Evolutionary conservation across 2,888 invertebrate genomes (phyloP).

Genomic region (Desoria tigrina): DNA sequence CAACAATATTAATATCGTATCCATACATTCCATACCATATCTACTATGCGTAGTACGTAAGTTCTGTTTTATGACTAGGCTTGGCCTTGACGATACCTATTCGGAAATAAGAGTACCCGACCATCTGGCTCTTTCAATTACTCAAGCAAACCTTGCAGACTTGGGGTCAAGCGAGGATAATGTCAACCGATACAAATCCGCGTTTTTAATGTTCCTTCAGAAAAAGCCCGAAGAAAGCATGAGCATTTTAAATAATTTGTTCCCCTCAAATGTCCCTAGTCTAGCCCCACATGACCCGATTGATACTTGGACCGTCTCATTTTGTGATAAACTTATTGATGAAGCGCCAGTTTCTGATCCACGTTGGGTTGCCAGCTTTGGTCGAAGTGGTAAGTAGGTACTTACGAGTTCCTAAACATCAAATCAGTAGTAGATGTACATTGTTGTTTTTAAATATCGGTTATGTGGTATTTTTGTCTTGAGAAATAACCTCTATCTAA

Average conservation of each 20-base stretch:
- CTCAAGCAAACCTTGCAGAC: conserved; percentile 40
- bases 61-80: no score
- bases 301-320: conserved; percentile 54
- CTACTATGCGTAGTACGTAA: no score
- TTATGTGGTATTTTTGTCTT: no score
- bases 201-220: conserved; percentile 47
- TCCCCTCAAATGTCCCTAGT: conserved; percentile 36
- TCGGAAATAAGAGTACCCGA: conserved; percentile 48
- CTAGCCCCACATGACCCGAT: conserved; percentile 49
- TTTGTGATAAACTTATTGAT: conserved; percentile 58
- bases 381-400: conserved; percentile 31
- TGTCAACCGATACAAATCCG: conserved; percentile 49
- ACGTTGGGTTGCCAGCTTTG: conserved; percentile 61
- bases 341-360: conserved; percentile 89
- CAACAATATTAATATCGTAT: neutral
- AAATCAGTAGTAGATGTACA: neutral
- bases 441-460: neutral
- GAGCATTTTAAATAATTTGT: conserved; percentile 37
- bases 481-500: no score
- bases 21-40: neutral
- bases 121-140: conserved; percentile 48
- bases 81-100: conserved; percentile 36
- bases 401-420: neutral
- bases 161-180: conserved; percentile 41
- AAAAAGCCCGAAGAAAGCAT: conserved; percentile 40